Conservation (phyloP, 2,113 vertebrate species). For the Lutjanus erythropterus region DNA sequence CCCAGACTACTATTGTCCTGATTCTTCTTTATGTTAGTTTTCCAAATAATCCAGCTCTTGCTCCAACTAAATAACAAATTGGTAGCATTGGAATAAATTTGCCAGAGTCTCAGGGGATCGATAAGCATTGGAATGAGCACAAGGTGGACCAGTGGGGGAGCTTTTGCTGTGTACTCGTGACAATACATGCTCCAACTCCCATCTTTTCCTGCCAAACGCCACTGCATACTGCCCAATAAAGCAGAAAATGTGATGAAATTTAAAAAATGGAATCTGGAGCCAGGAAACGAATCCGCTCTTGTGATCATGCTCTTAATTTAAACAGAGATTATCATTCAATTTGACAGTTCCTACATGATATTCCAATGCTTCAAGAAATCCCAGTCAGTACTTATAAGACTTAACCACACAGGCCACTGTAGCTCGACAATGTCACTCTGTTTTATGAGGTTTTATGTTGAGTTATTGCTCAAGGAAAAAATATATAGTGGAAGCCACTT, state of each 20-base stretch:
- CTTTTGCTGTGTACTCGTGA: constrained; percentile 52
- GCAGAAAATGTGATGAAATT: constrained; percentile 34
- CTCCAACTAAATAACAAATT: constrained; percentile 42
- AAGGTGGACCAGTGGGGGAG: constrained; percentile 44
- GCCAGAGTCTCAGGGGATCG: constrained; percentile 55
- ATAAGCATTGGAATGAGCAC: constrained; percentile 49
- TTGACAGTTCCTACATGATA: constrained; percentile 43
- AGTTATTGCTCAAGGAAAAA: constrained; percentile 37
- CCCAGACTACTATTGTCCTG: constrained; percentile 32
- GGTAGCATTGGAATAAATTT: constrained; percentile 55
- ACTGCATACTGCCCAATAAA: constrained; percentile 29
- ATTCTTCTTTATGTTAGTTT: constrained; percentile 16
- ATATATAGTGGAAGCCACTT: no score
- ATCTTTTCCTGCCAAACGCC: constrained; percentile 43
- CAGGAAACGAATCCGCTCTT: constrained; percentile 14
- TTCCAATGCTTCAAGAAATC: constrained; percentile 35
- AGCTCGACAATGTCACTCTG: constrained; percentile 14
- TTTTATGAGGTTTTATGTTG: constrained; percentile 32
- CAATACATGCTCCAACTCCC: constrained; percentile 52
- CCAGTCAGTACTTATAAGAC: constrained; percentile 15
- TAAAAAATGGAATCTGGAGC: constrained; percentile 7
- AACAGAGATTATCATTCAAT: constrained; percentile 55
- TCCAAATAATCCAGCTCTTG: constrained; percentile 48
- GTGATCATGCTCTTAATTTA: constrained; percentile 46
- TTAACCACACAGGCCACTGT: constrained; percentile 27